Base-by-base conservation (phyloP, 2,797 vertebrate genomes). In the Hydrophis major region DNA sequence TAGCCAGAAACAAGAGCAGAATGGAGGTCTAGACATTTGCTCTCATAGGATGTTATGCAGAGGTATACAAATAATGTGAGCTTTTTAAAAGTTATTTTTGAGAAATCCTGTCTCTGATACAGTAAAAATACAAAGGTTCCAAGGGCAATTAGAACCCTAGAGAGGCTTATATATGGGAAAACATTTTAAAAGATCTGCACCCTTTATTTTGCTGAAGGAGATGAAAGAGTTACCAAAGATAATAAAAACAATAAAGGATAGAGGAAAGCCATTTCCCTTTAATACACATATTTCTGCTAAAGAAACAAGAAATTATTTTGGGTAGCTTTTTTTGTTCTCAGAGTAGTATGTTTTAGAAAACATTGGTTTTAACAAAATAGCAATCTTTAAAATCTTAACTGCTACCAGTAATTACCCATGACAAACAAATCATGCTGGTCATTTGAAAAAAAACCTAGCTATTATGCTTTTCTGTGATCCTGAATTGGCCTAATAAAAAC, bases 1-100 rank as follows among this genome's bases (percentile, higher is more conserved):
- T 90, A 94, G 66, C 93, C 93, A 96, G 93, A 91, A 96, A 94
- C 90, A 96, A 96, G 93, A 95, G 95, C 94, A 95, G 60, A 95
- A 53, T 28, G 90, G 94, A 50, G 95, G 83, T 37, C 16, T 56
- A 93, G 88, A 95, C 87, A 96, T 90, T 89, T 95, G 87, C 89
- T 94, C 91, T 92, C 0, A 0, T 0, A 83, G 91, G 94, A 91
- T 8, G 18, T 2, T 1, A 47, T 32, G 56, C 93, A 94, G 94
- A 93, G 88, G 89, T 87, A 92, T 16, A 92, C 59, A 94, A 93
- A 93, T 50, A 89, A 94, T 86, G 25, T 42, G 22, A 7, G 60
- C 66, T 88, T 88, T 94, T 61, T 57, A 6, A 0, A 95, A 93
- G 28, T 61, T 93, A 59, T 50, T 91, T 78, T 90, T 83, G 14